phyloP scores from a whole-genome alignment of 2,888 invertebrate species.

The Muscina levida region DNA sequence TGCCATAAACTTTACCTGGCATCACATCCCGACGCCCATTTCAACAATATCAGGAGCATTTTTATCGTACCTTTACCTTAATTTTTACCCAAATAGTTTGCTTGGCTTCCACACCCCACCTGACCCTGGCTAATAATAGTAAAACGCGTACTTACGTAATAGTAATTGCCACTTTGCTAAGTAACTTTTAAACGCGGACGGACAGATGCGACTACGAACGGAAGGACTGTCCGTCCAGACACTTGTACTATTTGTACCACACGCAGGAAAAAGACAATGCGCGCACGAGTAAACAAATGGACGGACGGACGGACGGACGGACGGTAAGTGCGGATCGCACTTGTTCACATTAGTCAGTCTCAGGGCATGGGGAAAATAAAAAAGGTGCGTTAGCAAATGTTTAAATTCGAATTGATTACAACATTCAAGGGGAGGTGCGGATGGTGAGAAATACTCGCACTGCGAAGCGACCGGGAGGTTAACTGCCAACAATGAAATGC shows the following conservation, averaged over 20 bases:
- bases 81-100: background rate
- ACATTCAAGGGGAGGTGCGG: background rate
- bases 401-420: conserved; percentile 38
- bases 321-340: no score
- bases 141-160: conserved; percentile 15
- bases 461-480: background rate
- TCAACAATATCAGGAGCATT: no score
- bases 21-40: no score
- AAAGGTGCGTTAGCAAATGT: conserved; percentile 56
- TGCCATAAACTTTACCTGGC: no score
- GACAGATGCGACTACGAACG: conserved; percentile 8
- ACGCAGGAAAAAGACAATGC: conserved; percentile 1
- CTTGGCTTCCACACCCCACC: no score
- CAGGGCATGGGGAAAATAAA: conserved; percentile 1
- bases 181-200: conserved; percentile 27
- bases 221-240: background rate
- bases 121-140: background rate
- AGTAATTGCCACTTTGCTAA: conserved; percentile 48
- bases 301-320: background rate
- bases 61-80: no score
- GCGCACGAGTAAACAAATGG: background rate
- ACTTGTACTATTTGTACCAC: conserved; percentile 1
- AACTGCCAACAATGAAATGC: conserved; percentile 16
- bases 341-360: conserved; percentile 2
- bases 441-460: background rate